phyloP scores from a whole-genome alignment of 2,888 invertebrate species.

The Colletes collaris region DNA sequence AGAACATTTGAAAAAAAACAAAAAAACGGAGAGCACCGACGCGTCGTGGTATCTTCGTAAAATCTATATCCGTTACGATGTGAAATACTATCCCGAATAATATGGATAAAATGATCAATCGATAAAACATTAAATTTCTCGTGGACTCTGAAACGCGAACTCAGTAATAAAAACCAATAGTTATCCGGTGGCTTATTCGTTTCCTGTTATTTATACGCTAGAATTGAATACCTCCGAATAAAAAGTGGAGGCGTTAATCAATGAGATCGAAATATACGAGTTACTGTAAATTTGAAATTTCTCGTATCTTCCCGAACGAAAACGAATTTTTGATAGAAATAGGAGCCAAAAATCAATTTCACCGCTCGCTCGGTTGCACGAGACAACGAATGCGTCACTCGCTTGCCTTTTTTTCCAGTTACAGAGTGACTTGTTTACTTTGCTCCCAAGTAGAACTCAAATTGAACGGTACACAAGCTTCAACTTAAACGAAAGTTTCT shows the following conservation, averaged over 20 bases:
- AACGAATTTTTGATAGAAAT: neutral
- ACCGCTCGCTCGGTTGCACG: conserved; percentile 10
- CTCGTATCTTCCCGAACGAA: neutral
- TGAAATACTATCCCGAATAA: conserved; percentile 29
- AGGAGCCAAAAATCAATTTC: neutral
- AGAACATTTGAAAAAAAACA: conserved; percentile 5
- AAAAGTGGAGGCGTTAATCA: conserved; percentile 7
- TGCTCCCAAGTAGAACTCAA: conserved; percentile 4
- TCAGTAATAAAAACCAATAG: conserved; percentile 13
- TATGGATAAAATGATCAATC: conserved; percentile 30
- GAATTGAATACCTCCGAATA: conserved; percentile 11
- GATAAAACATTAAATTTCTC: conserved; percentile 11
- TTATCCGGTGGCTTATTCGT: neutral
- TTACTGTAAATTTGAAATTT: neutral
- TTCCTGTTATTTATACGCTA: conserved; percentile 23
- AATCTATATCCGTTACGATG: conserved; percentile 11
- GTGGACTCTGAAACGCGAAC: conserved; percentile 13
- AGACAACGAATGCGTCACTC: conserved; percentile 14
- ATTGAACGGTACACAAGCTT: conserved; percentile 16
- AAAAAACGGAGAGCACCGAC: too few relatives aligned
- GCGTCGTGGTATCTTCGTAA: neutral
- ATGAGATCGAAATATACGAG: neutral
- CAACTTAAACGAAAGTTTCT: conserved; percentile 18
- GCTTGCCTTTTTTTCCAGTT: neutral
- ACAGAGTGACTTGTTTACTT: conserved; percentile 5